Conservation (phyloP, 1,140 invertebrate genomes). For the Steinernema feltiae region DNA sequence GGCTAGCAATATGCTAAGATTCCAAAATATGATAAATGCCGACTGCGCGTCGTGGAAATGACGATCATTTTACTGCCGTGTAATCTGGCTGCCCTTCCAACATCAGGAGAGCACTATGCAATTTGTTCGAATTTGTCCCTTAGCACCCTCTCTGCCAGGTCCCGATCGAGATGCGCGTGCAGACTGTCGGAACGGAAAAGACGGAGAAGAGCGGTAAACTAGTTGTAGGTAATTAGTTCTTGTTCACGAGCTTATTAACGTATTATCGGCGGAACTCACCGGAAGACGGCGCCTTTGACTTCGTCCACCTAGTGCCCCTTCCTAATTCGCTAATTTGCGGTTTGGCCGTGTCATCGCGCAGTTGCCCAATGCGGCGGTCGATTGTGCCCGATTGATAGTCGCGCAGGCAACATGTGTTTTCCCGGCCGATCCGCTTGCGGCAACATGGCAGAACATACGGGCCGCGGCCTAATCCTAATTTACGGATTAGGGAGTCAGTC, state of each 20-base stretch:
- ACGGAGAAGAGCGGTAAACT: background rate
- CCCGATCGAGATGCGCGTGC: background rate
- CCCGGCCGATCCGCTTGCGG: background rate
- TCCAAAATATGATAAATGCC: conserved; percentile 12
- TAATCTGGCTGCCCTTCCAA: background rate
- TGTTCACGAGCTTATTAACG: conserved; percentile 5
- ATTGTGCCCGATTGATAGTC: conserved; percentile 1
- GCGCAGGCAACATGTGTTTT: conserved; percentile 7
- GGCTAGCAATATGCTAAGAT: conserved; percentile 9
- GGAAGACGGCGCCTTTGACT: conserved; percentile 11
- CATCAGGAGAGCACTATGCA: background rate
- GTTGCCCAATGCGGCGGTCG: background rate
- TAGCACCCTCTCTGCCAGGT: background rate
- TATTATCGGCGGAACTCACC: conserved; percentile 13
- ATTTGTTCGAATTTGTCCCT: conserved; percentile 9
- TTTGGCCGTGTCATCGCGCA: background rate
- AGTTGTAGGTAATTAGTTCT: conserved; percentile 15
- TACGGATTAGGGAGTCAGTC: conserved; percentile 8
- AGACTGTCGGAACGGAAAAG: background rate
- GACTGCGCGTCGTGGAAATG: background rate
- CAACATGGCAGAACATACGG: conserved; percentile 14
- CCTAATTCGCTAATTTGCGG: conserved; percentile 15
- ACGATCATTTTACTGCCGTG: background rate
- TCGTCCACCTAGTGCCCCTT: background rate
- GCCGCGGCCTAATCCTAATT: background rate